These are phyloP conservation scores for Drosophila saltans DNA, from an alignment of 1,140 invertebrate species.

Conservation along the genomic window DNA sequence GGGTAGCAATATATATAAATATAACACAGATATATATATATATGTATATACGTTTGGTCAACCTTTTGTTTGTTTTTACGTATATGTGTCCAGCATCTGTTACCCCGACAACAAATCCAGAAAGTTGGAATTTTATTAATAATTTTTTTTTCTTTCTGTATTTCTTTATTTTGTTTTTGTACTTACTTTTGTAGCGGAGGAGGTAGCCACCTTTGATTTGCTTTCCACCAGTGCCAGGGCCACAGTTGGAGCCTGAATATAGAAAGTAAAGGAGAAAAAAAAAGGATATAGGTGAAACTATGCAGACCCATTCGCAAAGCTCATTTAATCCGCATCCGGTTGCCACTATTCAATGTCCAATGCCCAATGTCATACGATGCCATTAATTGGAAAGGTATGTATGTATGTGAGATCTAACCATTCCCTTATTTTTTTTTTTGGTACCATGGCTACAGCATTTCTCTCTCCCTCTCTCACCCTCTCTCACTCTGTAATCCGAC, in stretches of 20 bases:
- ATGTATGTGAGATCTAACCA: background rate
- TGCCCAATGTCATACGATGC: slow-evolving; percentile 24
- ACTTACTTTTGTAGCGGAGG: slow-evolving; percentile 87
- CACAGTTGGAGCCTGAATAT: slow-evolving; percentile 83
- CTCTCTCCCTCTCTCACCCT: background rate
- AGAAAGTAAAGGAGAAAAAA: background rate
- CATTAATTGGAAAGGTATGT: slow-evolving; percentile 38
- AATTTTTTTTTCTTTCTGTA: too few relatives aligned
- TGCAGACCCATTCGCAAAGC: slow-evolving; percentile 18
- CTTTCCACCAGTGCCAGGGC: slow-evolving; percentile 84
- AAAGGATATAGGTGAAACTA: background rate
- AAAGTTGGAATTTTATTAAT: slow-evolving; percentile 4
- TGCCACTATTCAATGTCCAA: background rate
- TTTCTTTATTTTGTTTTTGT: slow-evolving; percentile 8
- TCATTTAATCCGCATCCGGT: slow-evolving; percentile 41
- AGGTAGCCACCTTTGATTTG: slow-evolving; percentile 88
- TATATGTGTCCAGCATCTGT: background rate
- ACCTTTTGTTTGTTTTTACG: background rate
- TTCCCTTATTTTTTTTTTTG: slow-evolving; percentile 8
- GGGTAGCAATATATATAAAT: background rate
- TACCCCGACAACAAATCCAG: slow-evolving; percentile 14
- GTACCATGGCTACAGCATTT: background rate
- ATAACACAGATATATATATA: background rate
- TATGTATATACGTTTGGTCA: background rate
- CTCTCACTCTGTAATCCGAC: slow-evolving; percentile 22